A percentile compares a stretch with the other conserved stretches of the same genome.
phyloP scores from a whole-genome alignment of 2,113 vertebrate genomes.

The Gopherus flavomarginatus region DNA sequence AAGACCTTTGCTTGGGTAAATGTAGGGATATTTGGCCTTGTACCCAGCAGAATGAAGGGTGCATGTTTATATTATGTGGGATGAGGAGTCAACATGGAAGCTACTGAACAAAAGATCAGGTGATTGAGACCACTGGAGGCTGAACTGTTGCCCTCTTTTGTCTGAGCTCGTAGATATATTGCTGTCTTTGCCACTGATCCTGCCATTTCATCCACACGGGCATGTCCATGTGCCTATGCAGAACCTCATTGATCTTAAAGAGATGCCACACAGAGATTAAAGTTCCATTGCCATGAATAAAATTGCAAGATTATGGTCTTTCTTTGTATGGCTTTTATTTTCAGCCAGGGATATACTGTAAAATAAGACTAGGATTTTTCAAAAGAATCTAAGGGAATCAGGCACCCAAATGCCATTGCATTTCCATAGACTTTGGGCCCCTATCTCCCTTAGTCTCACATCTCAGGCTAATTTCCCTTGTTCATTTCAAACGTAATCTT shows the following conservation, averaged over 20 bases:
- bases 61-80: accelerated
- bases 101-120: neutral
- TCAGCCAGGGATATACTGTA: neutral
- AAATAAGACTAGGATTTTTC: neutral
- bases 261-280: neutral
- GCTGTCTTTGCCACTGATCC: neutral
- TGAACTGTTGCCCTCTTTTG: neutral
- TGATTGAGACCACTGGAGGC: neutral
- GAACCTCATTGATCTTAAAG: neutral
- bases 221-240: neutral
- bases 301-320: neutral
- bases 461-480: neutral
- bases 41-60: neutral
- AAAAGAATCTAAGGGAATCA: neutral
- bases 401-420: neutral
- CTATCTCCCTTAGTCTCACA: neutral
- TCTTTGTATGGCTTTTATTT: neutral
- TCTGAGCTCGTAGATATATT: neutral
- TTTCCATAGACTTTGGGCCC: neutral
- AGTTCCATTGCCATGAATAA: neutral
- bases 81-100: neutral
- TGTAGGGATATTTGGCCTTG: neutral
- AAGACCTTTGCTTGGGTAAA: neutral
- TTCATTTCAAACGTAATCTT: neutral
- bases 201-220: neutral